Conservation (phyloP, 2,888 invertebrate species). For the Yponomeuta sedellus region DNA sequence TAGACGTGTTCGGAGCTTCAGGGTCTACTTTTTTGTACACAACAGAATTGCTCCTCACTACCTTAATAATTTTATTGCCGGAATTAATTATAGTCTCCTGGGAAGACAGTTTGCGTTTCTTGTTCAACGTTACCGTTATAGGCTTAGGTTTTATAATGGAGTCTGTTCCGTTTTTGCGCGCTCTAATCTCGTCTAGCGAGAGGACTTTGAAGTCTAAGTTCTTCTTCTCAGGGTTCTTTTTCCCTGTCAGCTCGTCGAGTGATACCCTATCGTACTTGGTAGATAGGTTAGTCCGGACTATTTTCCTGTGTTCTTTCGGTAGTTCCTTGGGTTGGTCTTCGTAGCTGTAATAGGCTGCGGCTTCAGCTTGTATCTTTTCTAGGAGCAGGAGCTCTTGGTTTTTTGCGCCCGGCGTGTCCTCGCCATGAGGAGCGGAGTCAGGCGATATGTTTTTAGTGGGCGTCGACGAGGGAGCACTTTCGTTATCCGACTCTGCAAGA, state of each 20-base stretch:
- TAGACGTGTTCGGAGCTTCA: conserved; percentile 31
- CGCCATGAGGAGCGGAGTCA: conserved; percentile 37
- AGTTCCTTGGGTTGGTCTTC: conserved; percentile 48
- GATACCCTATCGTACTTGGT: conserved; percentile 67
- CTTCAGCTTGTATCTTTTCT: conserved; percentile 82
- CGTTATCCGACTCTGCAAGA: conserved; percentile 88
- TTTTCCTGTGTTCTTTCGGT: conserved; percentile 39
- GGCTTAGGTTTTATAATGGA: conserved; percentile 38
- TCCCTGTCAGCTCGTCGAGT: conserved; percentile 69
- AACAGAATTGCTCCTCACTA: conserved; percentile 64
- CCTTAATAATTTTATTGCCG: conserved; percentile 65
- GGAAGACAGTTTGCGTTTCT: conserved; percentile 61
- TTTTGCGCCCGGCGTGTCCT: conserved; percentile 66
- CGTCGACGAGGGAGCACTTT: conserved; percentile 80
- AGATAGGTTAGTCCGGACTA: conserved; percentile 42
- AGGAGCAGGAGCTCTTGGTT: conserved; percentile 82
- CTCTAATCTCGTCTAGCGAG: conserved; percentile 71
- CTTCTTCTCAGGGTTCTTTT: conserved; percentile 36
- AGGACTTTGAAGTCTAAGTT: conserved; percentile 65
- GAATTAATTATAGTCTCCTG: conserved; percentile 59
- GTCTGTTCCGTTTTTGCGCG: conserved; percentile 39
- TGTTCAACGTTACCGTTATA: conserved; percentile 51
- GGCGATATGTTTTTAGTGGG: conserved; percentile 67
- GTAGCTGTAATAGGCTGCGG: conserved; percentile 84
- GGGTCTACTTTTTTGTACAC: conserved; percentile 62